phyloP scores from a whole-genome alignment of 2,888 invertebrate species.

The Zele albiditarsus region DNA sequence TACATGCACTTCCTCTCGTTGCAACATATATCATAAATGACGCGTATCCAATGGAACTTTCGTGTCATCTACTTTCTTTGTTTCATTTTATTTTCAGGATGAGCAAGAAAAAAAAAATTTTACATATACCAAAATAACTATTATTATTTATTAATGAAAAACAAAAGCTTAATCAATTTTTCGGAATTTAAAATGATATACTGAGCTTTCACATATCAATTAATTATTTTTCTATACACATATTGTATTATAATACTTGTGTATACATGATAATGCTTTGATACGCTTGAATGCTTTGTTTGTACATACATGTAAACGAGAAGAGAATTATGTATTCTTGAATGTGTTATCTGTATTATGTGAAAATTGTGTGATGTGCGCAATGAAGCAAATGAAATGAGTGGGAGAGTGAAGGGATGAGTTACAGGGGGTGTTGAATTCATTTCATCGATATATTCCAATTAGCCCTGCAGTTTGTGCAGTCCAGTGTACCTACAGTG shows the following conservation, averaged over 20 bases:
- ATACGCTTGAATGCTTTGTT: not conserved
- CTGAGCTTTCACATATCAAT: not conserved
- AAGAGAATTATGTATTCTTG: not conserved
- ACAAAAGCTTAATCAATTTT: too few species aligned
- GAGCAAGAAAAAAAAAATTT: too few species aligned
- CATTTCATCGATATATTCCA: constrained; percentile 52
- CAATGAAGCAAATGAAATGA: not conserved
- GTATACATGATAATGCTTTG: not conserved
- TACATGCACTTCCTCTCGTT: too few species aligned
- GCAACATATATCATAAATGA: constrained; percentile 6
- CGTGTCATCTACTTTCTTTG: not conserved
- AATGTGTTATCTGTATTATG: not conserved
- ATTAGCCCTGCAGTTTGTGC: constrained; percentile 45
- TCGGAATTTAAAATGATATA: not conserved
- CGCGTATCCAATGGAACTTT: constrained; percentile 15
- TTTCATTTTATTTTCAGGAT: not conserved
- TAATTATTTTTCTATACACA: not conserved
- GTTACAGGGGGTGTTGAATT: constrained; percentile 1
- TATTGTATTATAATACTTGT: not conserved
- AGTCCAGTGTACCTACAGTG: not conserved
- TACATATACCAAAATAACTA: too few species aligned
- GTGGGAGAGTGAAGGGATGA: not conserved
- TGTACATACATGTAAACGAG: not conserved
- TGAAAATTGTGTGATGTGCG: not conserved
- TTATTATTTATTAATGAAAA: too few species aligned